phyloP scores from a whole-genome alignment of 1,140 invertebrate genomes.

The Melanaphis sacchari region DNA sequence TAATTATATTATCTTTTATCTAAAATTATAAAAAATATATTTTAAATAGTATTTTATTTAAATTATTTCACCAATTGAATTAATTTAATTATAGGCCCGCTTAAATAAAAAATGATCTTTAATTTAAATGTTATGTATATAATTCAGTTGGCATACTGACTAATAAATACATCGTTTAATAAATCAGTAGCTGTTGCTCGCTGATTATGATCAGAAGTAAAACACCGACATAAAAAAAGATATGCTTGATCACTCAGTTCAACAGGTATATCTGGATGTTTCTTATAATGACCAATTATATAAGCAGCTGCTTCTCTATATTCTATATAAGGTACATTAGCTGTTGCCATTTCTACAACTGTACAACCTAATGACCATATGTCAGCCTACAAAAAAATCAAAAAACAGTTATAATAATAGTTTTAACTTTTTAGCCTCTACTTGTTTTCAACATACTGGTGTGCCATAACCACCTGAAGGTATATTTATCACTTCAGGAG shows the following conservation, averaged over 20 bases:
- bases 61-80: no score
- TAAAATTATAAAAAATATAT: no score
- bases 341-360: constrained; percentile 99
- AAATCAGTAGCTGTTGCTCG: constrained; percentile 87
- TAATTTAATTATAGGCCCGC: no score
- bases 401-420: background rate
- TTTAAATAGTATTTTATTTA: no score
- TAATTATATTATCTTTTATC: constrained; percentile 71
- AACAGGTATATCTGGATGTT: constrained; percentile 94
- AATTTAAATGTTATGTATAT: constrained; percentile 24
- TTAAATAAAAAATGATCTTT: no score
- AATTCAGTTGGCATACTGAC: constrained; percentile 70
- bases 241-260: constrained; percentile 87
- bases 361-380: constrained; percentile 98
- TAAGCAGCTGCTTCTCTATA: constrained; percentile 96
- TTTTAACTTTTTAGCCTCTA: constrained; percentile 59
- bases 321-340: constrained; percentile 97
- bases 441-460: constrained; percentile 71
- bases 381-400: constrained; percentile 75
- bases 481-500: constrained; percentile 98
- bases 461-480: constrained; percentile 96
- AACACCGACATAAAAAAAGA: constrained; percentile 91
- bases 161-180: constrained; percentile 88
- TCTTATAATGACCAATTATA: constrained; percentile 95
- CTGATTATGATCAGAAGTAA: constrained; percentile 87